These are phyloP conservation scores for Empidonax alnorum DNA, from an alignment of 2,113 vertebrate species.

Conservation along the genomic window DNA sequence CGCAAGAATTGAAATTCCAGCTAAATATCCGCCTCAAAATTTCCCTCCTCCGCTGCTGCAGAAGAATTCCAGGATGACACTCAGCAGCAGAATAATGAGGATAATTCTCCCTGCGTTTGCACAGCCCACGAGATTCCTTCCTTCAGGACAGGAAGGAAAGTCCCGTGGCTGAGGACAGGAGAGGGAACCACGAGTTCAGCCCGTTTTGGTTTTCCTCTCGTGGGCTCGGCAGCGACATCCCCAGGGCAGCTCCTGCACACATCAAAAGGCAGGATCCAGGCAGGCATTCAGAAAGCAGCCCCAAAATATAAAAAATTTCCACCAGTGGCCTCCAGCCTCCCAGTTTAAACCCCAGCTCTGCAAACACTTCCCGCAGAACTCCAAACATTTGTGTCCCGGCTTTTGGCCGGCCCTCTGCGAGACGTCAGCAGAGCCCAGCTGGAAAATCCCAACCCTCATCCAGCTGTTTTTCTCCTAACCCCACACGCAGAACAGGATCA, in stretches of 20 bases:
- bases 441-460: background rate
- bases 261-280: background rate
- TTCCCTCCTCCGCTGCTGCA: background rate
- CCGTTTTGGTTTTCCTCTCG: background rate
- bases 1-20: background rate
- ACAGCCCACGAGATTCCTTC: background rate
- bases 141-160: background rate
- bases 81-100: background rate
- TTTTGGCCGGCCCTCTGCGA: background rate
- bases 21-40: background rate
- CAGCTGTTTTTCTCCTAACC: background rate
- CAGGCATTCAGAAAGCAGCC: background rate
- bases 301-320: fast-evolving
- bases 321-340: background rate
- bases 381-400: fast-evolving
- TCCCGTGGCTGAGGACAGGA: background rate
- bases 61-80: background rate
- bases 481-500: background rate
- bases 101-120: background rate
- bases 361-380: background rate
- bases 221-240: background rate
- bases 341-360: background rate
- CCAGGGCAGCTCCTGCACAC: fast-evolving
- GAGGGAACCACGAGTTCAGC: background rate
- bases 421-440: background rate